phyloP scores from a whole-genome alignment of 2,888 invertebrate genomes.

The Tanytarsus gracilentus region DNA sequence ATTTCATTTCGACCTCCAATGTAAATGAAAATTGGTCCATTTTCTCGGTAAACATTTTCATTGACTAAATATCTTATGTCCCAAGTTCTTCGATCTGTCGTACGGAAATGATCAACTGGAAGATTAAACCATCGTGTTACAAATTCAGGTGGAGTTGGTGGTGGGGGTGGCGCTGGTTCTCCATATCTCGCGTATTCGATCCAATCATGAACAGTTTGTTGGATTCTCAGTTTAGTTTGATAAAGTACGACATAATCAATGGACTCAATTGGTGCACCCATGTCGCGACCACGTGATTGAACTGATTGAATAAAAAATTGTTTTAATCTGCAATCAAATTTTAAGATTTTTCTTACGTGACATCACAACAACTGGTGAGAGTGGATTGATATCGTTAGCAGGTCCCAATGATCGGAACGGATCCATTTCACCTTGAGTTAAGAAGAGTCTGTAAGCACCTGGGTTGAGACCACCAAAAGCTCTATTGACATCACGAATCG shows the following conservation, averaged over 20 bases:
- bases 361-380: slow-evolving; percentile 14
- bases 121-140: not conserved
- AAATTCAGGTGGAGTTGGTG: not conserved
- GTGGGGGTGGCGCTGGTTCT: not conserved
- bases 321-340: no score
- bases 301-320: no score
- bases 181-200: not conserved
- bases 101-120: not conserved
- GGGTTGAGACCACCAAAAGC: slow-evolving; percentile 14
- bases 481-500: not conserved
- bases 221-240: not conserved
- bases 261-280: no score
- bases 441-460: not conserved
- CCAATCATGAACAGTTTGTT: slow-evolving; percentile 1
- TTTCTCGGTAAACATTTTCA: not conserved
- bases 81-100: not conserved
- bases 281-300: no score
- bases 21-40: slow-evolving; percentile 28
- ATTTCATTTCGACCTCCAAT: slow-evolving; percentile 4
- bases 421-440: slow-evolving; percentile 26
- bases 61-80: not conserved
- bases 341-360: not conserved
- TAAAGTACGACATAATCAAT: not conserved
- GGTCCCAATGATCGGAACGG: slow-evolving; percentile 10
- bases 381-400: not conserved